phyloP scores from a whole-genome alignment of 2,797 vertebrate genomes.

The Sebastes oblongus region DNA sequence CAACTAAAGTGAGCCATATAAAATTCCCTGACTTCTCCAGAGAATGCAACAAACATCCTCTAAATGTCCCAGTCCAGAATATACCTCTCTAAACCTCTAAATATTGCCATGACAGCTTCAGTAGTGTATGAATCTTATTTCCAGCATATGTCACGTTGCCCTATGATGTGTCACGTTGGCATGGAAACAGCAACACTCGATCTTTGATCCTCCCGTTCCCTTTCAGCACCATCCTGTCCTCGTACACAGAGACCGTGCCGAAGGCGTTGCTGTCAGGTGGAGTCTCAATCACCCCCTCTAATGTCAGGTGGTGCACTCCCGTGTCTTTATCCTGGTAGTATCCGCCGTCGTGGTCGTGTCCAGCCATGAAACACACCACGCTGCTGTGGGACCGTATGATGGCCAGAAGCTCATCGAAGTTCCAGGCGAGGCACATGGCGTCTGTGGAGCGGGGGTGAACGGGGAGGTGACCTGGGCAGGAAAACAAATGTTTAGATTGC shows the following conservation, averaged over 20 bases:
- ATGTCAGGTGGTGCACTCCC: conserved; percentile 89
- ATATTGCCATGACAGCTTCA: not conserved
- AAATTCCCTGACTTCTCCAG: not conserved
- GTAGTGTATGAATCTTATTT: not conserved
- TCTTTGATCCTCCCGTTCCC: conserved; percentile 86
- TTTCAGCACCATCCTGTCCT: conserved; percentile 89
- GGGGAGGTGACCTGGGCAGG: conserved; percentile 88
- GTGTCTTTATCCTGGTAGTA: conserved; percentile 81
- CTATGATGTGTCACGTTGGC: not conserved
- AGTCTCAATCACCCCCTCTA: conserved; percentile 92
- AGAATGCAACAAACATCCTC: not conserved
- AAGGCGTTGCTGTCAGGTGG: conserved; percentile 87
- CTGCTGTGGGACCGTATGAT: conserved; percentile 85
- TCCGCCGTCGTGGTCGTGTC: conserved; percentile 90
- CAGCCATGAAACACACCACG: conserved; percentile 90
- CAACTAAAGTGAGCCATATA: not conserved
- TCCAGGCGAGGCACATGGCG: conserved; percentile 89
- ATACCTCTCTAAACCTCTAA: not conserved
- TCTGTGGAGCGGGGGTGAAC: conserved; percentile 85
- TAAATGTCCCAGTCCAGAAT: not conserved
- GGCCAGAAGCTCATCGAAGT: conserved; percentile 83
- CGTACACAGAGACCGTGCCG: conserved; percentile 85
- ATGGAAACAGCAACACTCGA: conserved; percentile 80
- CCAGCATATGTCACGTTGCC: not conserved
- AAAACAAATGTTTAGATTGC: not conserved